phyloP scores from a whole-genome alignment of 2,888 invertebrate genomes.

The Ceraclea dissimilis region DNA sequence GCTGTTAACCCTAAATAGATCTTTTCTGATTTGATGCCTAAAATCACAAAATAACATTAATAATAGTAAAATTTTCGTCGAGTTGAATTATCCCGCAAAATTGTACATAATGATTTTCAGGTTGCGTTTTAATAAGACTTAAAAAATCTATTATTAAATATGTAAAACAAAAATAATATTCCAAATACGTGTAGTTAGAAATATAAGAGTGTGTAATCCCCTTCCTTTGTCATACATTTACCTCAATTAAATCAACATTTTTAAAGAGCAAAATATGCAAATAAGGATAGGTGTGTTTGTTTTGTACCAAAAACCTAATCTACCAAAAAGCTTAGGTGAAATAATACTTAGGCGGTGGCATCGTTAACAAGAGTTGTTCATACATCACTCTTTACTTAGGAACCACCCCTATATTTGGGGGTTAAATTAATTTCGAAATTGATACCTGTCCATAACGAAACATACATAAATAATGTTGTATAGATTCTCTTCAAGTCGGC shows the following conservation, averaged over 20 bases:
- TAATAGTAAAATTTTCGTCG: no score
- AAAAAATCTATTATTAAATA: no score
- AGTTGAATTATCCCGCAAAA: no score
- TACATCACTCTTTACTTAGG: not conserved
- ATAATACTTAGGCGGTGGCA: not conserved
- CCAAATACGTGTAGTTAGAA: no score
- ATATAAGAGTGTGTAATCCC: no score
- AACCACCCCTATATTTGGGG: not conserved
- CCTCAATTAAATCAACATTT: constrained; percentile 4
- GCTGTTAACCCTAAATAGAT: not conserved
- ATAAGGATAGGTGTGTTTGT: constrained; percentile 19
- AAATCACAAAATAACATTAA: no score
- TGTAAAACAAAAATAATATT: no score
- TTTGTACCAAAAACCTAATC: constrained; percentile 13
- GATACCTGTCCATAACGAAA: not conserved
- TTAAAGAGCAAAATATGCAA: constrained; percentile 19
- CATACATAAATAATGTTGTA: no score
- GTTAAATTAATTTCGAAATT: not conserved
- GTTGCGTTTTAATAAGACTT: no score
- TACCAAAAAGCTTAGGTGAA: constrained; percentile 19
- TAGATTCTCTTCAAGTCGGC: no score
- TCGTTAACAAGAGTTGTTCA: not conserved
- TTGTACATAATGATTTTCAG: no score
- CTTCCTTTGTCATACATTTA: no score
- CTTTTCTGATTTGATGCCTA: not conserved